Conservation (phyloP, 2,113 vertebrate genomes). For the Sialia sialis region DNA sequence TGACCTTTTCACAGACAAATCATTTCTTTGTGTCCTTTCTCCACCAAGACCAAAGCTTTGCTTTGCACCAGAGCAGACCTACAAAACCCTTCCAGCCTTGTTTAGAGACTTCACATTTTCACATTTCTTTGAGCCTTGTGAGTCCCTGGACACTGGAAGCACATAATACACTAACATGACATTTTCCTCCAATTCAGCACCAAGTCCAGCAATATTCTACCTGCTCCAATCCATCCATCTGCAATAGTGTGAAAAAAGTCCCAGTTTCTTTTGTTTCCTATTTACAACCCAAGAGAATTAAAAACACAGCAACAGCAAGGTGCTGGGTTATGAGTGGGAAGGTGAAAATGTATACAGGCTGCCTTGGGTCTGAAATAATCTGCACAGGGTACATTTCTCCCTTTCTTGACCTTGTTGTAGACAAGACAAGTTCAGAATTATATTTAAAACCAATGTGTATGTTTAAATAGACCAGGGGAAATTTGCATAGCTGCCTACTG, state of each 20-base stretch:
- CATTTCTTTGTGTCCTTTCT: neutral
- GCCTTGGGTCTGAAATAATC: constrained; percentile 32
- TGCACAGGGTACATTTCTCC: constrained; percentile 15
- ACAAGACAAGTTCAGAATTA: constrained; percentile 37
- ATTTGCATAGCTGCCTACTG: constrained; percentile 40
- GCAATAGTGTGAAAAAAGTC: neutral
- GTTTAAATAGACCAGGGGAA: constrained; percentile 24
- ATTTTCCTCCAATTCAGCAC: neutral
- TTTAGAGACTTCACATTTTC: neutral
- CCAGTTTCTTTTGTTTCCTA: constrained; percentile 10
- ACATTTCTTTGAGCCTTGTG: neutral
- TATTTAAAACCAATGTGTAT: constrained; percentile 34
- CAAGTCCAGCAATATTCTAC: neutral
- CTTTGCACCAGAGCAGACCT: neutral
- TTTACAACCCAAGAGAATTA: constrained; percentile 1
- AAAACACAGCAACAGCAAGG: constrained; percentile 25
- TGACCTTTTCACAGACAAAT: neutral
- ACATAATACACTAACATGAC: neutral
- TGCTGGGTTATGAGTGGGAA: constrained; percentile 39
- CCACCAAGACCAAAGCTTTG: neutral
- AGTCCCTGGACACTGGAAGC: neutral
- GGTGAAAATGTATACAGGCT: constrained; percentile 57
- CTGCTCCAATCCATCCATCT: neutral
- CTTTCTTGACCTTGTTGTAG: constrained; percentile 48
- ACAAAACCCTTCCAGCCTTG: neutral